Evolutionary conservation across 2,797 vertebrate species (phyloP), one percentile per base, ranked within the genome.

Genomic region (Myiotriccus ornatus): DNA sequence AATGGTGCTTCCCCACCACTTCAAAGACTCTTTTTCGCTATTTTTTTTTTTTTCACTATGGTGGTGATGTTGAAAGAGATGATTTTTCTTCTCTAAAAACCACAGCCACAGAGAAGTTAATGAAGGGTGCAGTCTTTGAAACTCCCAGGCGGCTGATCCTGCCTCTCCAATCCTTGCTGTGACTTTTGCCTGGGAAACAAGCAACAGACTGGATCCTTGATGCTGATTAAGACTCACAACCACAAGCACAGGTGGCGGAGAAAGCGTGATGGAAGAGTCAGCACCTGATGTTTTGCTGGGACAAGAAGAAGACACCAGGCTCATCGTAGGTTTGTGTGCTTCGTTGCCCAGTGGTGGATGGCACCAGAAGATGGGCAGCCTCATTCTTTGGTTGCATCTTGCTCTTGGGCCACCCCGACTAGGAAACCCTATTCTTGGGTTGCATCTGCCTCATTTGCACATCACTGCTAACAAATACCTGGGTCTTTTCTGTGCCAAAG

Each of bases 1-100:
- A 90, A 95, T 94, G 63, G 86, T 84, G 32, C 75, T 79, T 94
- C 84, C 78, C 86, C 57, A 95, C 92, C 94, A 95, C 94, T 95
- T 96, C 92, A 93, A 95, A 95, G 93, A 68, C 68, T 28, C 8
- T 57, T 27, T 80, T 95, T 95, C 46, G 50, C 56, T 56, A 5
- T 8, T 83, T 73, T 89, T 92, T 46, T 46, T 23, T 78, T 92
- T 81, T 77, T 32, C 14, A 34, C 43, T 1, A 16, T 52, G 50
- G 19, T 19, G 18, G 4, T 87, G 84, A 62, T 95, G 87, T 95
- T 93, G 92, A 95, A 97, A 95, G 92, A 89, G 81, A 62, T 89
- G 41, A 65, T 68, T 97, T 94, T 95, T 95, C 86, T 77, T 21
- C 46, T 90, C 80, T 75, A 75, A 71, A 94, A 96, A 87, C 90